These are phyloP conservation scores for Coremacera marginata DNA, from an alignment of 2,888 invertebrate genomes.

Conservation along the genomic window DNA sequence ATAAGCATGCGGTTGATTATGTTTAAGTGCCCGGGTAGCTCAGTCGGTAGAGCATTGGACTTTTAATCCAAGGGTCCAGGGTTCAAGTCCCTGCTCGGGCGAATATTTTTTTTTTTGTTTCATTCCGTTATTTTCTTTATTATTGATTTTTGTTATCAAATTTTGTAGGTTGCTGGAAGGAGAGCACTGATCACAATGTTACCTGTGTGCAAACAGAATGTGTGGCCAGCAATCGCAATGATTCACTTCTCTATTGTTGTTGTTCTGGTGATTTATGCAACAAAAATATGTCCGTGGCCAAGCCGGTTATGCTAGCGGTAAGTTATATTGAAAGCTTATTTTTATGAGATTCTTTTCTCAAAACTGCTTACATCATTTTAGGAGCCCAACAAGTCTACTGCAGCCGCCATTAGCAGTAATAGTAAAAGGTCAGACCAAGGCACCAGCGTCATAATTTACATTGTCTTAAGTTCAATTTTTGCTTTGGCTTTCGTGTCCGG, in stretches of 20 bases:
- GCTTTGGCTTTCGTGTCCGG: constrained; percentile 44
- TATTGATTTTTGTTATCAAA: not conserved
- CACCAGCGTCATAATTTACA: constrained; percentile 37
- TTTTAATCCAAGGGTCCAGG: constrained; percentile 39
- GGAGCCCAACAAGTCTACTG: constrained; percentile 2
- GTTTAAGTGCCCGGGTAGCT: constrained; percentile 25
- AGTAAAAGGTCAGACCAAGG: not conserved
- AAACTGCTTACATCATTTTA: constrained; percentile 5
- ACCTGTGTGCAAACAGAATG: constrained; percentile 73
- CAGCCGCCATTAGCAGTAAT: constrained; percentile 16
- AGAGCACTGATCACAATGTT: constrained; percentile 70
- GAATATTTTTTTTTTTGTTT: not conserved
- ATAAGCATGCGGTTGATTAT: not conserved
- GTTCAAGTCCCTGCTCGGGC: constrained; percentile 40
- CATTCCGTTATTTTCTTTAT: not conserved
- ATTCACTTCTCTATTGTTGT: constrained; percentile 81
- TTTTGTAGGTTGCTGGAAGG: constrained; percentile 72
- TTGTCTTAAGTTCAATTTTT: constrained; percentile 42
- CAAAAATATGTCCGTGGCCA: constrained; percentile 67
- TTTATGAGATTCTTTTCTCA: not conserved
- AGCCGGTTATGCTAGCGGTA: constrained; percentile 62
- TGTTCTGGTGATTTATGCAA: constrained; percentile 86
- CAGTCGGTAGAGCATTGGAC: constrained; percentile 39
- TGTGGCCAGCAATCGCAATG: constrained; percentile 69
- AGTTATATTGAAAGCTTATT: not conserved